Base-by-base conservation (phyloP, 2,113 vertebrate genomes). In the Rousettus leschenaultii region DNA sequence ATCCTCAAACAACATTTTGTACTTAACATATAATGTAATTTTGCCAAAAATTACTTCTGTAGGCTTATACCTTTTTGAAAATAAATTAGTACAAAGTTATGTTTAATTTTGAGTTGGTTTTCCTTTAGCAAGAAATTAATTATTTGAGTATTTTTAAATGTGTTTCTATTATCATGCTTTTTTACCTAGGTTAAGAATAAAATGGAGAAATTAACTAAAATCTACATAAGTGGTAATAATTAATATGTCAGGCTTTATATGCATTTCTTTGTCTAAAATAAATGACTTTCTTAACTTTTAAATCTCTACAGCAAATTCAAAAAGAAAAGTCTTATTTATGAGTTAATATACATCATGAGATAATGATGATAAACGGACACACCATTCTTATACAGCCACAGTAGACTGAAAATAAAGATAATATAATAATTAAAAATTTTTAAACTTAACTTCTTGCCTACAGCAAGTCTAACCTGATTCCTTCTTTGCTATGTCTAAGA, bases 181-280 rank as follows among this genome's bases (percentile, higher is more conserved):
- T 59, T 59, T 22, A 85, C 26, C 65, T 79, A 91, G n/a, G 24
- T 78, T 89, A 93, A 95, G 71, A 89, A 89, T 95, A 96, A 89
- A 66, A 86, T 77, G 65, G 65, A 66, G 63, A 70, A 53, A 80
- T 71, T 45, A 70, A 74, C 70, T 82, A 61, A 92, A 83, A 88
- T 68, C 16, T 92, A 35, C 19, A 53, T 21, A 55, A 91, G 53
- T 78, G 26, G 19, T 51, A 82, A 92, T 70, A 45, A 53, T 83
- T 86, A 73, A 94, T 61, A 90, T 90, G 40, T 33, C 9, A 61
- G 43, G 13, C 6, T 96, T 87, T 63, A 30, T 38, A n/a, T 66
- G 24, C 11, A 43, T 86, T 82, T 95, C n/a, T 86, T 86, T 89
- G 6, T 86, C 57, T 91, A 82, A 89, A 91, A 57, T 38, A 86